These are phyloP conservation scores for Trididemnum nubilum DNA, from an alignment of 23 tunicate species.

Conservation along the genomic window DNA sequence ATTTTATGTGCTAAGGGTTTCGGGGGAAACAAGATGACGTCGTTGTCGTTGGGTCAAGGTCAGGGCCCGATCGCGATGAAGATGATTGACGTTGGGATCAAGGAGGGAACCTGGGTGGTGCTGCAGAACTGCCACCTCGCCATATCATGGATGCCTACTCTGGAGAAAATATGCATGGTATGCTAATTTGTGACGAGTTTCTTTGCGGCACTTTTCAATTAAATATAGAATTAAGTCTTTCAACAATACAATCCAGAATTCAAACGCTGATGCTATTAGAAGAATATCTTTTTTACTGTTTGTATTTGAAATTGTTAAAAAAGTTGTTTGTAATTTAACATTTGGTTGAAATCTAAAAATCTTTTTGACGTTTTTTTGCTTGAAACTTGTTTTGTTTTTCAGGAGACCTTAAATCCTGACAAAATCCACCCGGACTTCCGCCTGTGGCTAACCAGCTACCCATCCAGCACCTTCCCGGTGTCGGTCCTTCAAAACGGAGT, in stretches of 20 bases:
- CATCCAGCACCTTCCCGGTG: constrained; percentile 90
- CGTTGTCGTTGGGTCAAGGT: constrained; percentile 98
- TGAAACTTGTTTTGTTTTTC: constrained; percentile 4
- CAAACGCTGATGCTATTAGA: no score
- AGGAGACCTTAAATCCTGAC: constrained; percentile 97
- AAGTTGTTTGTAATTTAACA: no score
- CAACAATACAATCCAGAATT: no score
- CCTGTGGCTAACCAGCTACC: constrained; percentile 94
- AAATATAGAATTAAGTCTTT: no score
- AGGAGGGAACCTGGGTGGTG: constrained; percentile 97
- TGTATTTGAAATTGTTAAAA: no score
- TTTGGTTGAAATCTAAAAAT: no score
- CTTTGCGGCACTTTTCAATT: no score
- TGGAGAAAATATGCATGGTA: constrained; percentile 92
- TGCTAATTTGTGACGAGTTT: neutral
- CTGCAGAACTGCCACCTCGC: constrained; percentile 98
- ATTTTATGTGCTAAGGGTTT: constrained; percentile 59
- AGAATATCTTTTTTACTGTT: no score
- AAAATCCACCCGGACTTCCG: constrained; percentile 95
- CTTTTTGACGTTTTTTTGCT: no score
- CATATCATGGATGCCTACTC: constrained; percentile 95
- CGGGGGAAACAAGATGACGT: constrained; percentile 81
- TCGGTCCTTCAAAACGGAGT: constrained; percentile 97
- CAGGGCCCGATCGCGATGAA: constrained; percentile 98
- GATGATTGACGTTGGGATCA: constrained; percentile 83